phyloP scores from a whole-genome alignment of 2,888 invertebrate species.

The Boloria euphrosyne region DNA sequence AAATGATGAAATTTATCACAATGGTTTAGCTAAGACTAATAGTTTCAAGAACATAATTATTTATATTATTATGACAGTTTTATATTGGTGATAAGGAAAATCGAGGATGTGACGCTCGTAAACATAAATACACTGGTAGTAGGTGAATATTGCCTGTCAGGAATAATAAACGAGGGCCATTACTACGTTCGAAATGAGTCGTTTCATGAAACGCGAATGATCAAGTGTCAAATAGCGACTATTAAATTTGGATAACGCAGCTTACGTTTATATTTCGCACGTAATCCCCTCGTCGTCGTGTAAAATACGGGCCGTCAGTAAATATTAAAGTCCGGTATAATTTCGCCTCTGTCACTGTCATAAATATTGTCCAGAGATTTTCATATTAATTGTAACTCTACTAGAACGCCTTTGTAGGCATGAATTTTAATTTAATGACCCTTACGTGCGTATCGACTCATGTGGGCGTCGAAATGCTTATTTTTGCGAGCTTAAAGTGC shows the following conservation, averaged over 20 bases:
- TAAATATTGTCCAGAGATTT: conserved; percentile 73
- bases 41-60: conserved; percentile 1
- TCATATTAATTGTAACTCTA: conserved; percentile 70
- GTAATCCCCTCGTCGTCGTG: conserved; percentile 68
- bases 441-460: conserved; percentile 38
- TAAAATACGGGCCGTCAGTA: conserved; percentile 74
- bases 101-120: conserved; percentile 42
- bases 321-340: conserved; percentile 74
- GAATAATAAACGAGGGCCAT: conserved; percentile 57
- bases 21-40: neutral
- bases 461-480: conserved; percentile 22
- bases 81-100: conserved; percentile 23
- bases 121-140: conserved; percentile 42
- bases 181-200: conserved; percentile 56
- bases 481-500: conserved; percentile 30
- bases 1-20: conserved; percentile 1
- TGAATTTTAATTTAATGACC: conserved; percentile 63
- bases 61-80: conserved; percentile 11
- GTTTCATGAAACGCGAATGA: conserved; percentile 60
- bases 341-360: conserved; percentile 66
- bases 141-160: conserved; percentile 48
- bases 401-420: conserved; percentile 60
- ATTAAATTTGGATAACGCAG: conserved; percentile 62
- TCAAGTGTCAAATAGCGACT: conserved; percentile 67
- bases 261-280: conserved; percentile 63